phyloP scores from a whole-genome alignment of 37 sponge, comb jelly and placozoan species.

The Mnemiopsis leidyi region DNA sequence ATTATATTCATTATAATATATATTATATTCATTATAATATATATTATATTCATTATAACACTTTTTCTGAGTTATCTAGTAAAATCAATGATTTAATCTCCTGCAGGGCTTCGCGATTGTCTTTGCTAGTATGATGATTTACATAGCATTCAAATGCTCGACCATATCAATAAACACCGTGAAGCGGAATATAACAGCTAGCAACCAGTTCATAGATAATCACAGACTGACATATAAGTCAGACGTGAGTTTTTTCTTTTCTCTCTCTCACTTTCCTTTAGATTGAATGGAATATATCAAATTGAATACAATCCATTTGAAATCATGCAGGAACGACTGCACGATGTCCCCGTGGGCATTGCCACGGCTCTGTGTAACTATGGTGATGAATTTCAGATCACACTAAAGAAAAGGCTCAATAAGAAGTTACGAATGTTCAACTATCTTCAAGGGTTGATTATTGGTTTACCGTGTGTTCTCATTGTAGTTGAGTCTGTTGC shows the following conservation, averaged over 20 bases:
- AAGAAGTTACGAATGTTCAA: not conserved
- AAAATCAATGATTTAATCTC: too few species aligned
- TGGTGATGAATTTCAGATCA: not conserved
- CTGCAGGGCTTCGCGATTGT: conserved; percentile 37
- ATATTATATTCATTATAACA: too few species aligned
- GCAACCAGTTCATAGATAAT: not conserved
- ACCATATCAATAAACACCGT: conserved; percentile 8
- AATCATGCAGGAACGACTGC: too few species aligned
- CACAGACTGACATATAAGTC: conserved; percentile 13
- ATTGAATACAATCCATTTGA: too few species aligned
- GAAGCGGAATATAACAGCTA: not conserved
- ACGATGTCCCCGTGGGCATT: too few species aligned
- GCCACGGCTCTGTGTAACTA: too few species aligned
- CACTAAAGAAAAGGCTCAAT: conserved; percentile 6
- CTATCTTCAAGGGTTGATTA: conserved; percentile 12
- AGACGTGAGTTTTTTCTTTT: conserved; percentile 14
- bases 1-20: too few species aligned
- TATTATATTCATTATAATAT: too few species aligned
- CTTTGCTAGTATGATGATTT: conserved; percentile 50
- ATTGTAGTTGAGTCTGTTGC: conserved; percentile 16
- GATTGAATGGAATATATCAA: conserved; percentile 5
- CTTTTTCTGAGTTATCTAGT: too few species aligned
- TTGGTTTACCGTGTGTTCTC: not conserved
- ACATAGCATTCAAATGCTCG: conserved; percentile 35
- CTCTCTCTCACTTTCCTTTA: too few species aligned